phyloP scores from a whole-genome alignment of 1,140 invertebrate genomes.

The Nasonia giraulti region DNA sequence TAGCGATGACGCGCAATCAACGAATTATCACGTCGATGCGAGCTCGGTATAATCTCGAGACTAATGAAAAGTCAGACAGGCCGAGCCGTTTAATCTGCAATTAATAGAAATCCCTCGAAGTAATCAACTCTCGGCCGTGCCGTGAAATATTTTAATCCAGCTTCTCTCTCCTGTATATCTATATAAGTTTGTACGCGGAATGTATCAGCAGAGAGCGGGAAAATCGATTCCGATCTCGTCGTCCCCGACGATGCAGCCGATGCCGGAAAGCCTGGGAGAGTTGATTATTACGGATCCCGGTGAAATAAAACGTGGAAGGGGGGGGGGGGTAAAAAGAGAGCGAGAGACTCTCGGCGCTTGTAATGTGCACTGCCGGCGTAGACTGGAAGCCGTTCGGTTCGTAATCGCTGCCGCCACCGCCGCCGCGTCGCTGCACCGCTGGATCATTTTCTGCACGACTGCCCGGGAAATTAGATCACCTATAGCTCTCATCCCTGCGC shows the following conservation, averaged over 20 bases:
- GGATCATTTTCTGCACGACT: conserved; percentile 75
- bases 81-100: background rate
- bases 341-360: conserved; percentile 54
- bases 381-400: conserved; percentile 74
- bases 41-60: background rate
- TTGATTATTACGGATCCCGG: conserved; percentile 61
- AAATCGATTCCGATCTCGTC: conserved; percentile 1
- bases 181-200: background rate
- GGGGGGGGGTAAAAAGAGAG: background rate
- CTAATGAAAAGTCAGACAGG: background rate
- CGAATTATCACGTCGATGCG: background rate
- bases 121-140: too few species aligned
- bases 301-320: conserved; percentile 56
- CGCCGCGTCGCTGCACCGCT: conserved; percentile 63
- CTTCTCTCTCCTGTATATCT: background rate
- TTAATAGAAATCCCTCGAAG: background rate
- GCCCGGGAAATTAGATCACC: conserved; percentile 74
- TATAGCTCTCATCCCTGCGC: conserved; percentile 68
- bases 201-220: background rate
- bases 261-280: conserved; percentile 60
- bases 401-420: conserved; percentile 65
- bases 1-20: background rate
- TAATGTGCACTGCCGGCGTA: conserved; percentile 63
- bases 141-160: conserved; percentile 20
- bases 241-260: background rate